Base-by-base conservation (phyloP, 2,888 invertebrate species). In the Chrysotoxum bicinctum region DNA sequence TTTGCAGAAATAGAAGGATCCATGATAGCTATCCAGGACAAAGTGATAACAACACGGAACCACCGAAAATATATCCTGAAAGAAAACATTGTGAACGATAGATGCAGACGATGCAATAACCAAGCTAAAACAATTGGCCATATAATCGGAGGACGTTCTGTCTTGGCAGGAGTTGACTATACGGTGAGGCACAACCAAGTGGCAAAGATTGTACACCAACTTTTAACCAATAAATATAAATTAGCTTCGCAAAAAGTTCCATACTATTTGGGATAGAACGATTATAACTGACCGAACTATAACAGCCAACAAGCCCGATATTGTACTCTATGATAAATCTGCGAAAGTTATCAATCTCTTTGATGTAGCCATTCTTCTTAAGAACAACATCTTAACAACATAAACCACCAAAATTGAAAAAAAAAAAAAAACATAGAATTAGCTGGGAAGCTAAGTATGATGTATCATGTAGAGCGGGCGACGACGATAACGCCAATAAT, bases 121-220 rank as follows among this genome's bases (percentile, higher is more conserved):
- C 35, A 26, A 2, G 12, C 19, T 19, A 50, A 73, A 37, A 73
- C 73, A 35, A 73, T 48, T 10, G 73, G 62, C 45, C 73, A 73
- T 14, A 62, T 50, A 9, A 73, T 37, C 12, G 54, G 52, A 32
- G 73, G 73, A 73, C 62, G 62, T 32, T 10, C 19, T 12, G 12
- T 62, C 12, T 32, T 45, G 45, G 73, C 62, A 50, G 62, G 50
- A 62, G 32, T 35, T 50, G 62, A 73, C 21, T 62, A 73, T 23
- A 73, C 62, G 35, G 23, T 48, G 7, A 48, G 73, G 35, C 73
- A 73, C 26, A 73, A 73, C 12, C 45, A 43, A 45, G 62, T 45
- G 4, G 62, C 50, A 2, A 73, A 73, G 14, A 73, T 62, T 1
- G 19, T 62, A 14, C 73, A 62, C 19, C 73, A 73, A 54, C 3